A percentile compares a stretch with the other conserved stretches of the same genome.
These are phyloP conservation scores for Pseudonaja textilis DNA, from an alignment of 2,113 vertebrate species.

Conservation along the genomic window DNA sequence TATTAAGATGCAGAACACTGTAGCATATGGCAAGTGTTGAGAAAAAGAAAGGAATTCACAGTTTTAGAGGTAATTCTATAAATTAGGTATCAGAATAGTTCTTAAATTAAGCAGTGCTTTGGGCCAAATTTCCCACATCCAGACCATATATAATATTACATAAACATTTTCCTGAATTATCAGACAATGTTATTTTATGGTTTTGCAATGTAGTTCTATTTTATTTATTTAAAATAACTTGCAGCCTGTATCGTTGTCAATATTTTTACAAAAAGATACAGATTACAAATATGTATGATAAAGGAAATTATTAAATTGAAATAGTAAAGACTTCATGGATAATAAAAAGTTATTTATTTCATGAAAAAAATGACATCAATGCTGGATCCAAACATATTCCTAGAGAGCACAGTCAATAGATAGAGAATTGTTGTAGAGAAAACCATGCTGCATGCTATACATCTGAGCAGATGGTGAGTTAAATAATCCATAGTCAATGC, in stretches of 20 bases:
- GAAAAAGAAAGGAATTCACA: background rate
- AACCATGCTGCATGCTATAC: too few species aligned
- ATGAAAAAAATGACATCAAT: background rate
- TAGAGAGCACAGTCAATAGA: background rate
- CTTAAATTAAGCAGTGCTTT: background rate
- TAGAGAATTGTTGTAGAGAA: background rate
- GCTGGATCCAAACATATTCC: background rate
- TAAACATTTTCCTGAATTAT: background rate
- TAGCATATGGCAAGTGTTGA: background rate
- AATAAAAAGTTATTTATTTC: background rate
- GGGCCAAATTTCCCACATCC: background rate
- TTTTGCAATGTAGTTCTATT: background rate
- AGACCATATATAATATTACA: background rate
- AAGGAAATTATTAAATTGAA: background rate
- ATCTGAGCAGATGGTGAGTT: background rate
- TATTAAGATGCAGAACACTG: background rate
- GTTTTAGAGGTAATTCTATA: background rate
- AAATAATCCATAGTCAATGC: background rate
- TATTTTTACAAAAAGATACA: too few species aligned
- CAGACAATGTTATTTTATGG: background rate
- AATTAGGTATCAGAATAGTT: background rate
- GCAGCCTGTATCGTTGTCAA: background rate
- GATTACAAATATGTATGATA: background rate
- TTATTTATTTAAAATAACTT: background rate
- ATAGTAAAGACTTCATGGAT: background rate